phyloP scores from a whole-genome alignment of 2,797 vertebrate genomes.

The Falco columbarius region DNA sequence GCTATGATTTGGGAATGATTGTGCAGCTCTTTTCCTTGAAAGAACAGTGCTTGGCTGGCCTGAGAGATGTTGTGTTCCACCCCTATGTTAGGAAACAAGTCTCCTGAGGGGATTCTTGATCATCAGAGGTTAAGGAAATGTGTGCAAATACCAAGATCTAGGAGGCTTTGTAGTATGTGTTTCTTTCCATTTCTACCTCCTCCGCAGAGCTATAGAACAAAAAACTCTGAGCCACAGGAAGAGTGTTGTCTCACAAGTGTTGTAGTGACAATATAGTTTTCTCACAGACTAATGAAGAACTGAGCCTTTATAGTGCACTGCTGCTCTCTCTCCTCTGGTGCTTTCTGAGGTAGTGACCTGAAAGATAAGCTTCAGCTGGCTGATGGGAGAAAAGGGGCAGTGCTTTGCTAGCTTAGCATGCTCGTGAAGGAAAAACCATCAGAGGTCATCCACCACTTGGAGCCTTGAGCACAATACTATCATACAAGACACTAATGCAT shows the following conservation, averaged over 20 bases:
- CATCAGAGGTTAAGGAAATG: neutral
- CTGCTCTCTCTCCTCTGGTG: neutral
- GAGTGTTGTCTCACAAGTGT: neutral
- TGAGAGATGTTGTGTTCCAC: neutral
- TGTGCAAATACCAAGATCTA: neutral
- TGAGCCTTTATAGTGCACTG: neutral
- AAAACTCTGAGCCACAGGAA: neutral
- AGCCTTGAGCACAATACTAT: neutral
- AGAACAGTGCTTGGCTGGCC: accelerated
- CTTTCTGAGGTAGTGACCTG: neutral
- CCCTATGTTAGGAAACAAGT: neutral
- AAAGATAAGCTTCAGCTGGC: neutral
- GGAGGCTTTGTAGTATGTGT: neutral
- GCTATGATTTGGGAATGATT: neutral
- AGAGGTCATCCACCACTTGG: neutral
- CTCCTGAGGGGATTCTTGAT: neutral
- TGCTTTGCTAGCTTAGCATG: neutral
- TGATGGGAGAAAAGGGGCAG: neutral
- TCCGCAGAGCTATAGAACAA: neutral
- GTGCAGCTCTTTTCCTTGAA: neutral
- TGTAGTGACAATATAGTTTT: neutral
- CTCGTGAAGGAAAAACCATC: neutral
- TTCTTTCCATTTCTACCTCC: neutral
- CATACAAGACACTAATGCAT: neutral
- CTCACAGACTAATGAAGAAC: neutral